Base-by-base conservation (phyloP, 1,140 invertebrate genomes). In the Dreissena rostriformis region DNA sequence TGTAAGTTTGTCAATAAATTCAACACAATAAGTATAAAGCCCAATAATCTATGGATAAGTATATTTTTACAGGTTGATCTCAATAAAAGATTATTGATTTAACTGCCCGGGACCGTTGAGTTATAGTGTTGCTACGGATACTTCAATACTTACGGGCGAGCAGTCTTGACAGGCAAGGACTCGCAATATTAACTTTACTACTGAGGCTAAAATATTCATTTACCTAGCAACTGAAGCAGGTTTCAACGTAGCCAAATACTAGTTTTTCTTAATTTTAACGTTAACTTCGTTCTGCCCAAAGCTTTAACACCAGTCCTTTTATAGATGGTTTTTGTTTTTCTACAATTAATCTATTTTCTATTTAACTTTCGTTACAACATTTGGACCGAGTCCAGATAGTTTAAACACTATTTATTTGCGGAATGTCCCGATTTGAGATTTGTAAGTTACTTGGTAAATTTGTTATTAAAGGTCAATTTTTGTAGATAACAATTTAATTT, bases 51-150 rank as follows among this genome's bases (percentile, higher is more conserved):
- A 70, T 68, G 51, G 81, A 83, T 83, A 83, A 83, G 74, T 77
- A 78, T 84, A 84, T 84, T 84, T 82, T 84, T 84, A 84, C 79
- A 80, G 67, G 86, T 81, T 71, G 77, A 81, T 67, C 61, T 65
- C 82, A 78, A 88, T 90, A 86, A 90, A 90, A 90, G 88, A 88
- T 90, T 87, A 88, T 88, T 90, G 87, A 88, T 88, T 88, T 65
- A 87, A 61, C 22, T 55, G 67, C 24, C 55, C 28, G 49, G 49
- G 39, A 39, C 68, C 1, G 53, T 70, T 79, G 81, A 84, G 74
- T 87, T 86, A 87, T 87, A 85, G 49, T 28, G 90, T 91, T 90
- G 82, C 76, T 86, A 83, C 87, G 82, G 87, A 82, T 88, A 91
- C 89, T 26, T 55, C 74, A 82, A 86, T 79, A 88, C 77, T 75